Evolutionary conservation across 2,113 vertebrate genomes (phyloP).

Genomic region (Stictonetta naevosa): DNA sequence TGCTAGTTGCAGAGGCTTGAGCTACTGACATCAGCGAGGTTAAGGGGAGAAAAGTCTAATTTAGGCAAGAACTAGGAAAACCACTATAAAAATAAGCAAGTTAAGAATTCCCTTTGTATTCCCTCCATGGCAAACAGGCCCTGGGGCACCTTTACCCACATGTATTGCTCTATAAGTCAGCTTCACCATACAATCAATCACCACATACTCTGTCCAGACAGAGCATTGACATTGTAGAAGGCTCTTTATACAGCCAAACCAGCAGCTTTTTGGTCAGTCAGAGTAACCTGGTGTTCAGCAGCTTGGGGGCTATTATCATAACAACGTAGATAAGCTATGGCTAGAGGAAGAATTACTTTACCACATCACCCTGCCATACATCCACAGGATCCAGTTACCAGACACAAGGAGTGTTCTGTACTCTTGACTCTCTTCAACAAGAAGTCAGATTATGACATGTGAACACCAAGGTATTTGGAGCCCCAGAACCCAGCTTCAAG

Average conservation of each 20-base stretch:
- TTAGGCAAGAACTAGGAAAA: not conserved
- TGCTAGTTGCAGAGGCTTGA: not conserved
- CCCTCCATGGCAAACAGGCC: not conserved
- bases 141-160: not conserved
- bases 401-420: slow-evolving; percentile 34
- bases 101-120: slow-evolving; percentile 49
- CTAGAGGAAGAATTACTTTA: slow-evolving; percentile 5
- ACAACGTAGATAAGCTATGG: not conserved
- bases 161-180: not conserved
- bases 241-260: not conserved
- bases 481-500: not conserved
- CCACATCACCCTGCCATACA: not conserved
- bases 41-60: not conserved
- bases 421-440: slow-evolving; percentile 3
- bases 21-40: not conserved
- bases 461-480: not conserved
- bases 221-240: not conserved
- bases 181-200: not conserved
- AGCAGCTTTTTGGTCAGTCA: slow-evolving; percentile 52
- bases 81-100: slow-evolving; percentile 19
- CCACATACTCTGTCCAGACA: slow-evolving; percentile 2
- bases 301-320: not conserved
- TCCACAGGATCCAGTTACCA: slow-evolving; percentile 41
- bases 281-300: slow-evolving; percentile 29
- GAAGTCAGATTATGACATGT: not conserved